Evolutionary conservation across 2,888 invertebrate species (phyloP).

Genomic region (Lycophotia porphyrea): DNA sequence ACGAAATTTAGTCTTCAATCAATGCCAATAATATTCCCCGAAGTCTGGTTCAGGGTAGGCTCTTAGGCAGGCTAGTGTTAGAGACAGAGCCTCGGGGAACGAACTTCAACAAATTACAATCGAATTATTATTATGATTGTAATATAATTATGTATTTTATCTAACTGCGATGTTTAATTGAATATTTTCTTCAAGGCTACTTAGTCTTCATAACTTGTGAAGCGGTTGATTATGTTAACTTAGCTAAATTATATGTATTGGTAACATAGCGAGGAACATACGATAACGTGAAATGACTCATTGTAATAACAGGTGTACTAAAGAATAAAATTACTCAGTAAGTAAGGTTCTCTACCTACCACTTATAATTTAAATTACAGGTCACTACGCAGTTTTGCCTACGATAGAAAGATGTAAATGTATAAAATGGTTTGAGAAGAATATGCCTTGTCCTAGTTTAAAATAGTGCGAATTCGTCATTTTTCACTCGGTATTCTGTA

Average conservation of each 20-base stretch:
- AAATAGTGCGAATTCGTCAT: constrained; percentile 5
- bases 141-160: constrained; percentile 9
- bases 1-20: not conserved
- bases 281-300: constrained; percentile 8
- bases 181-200: constrained; percentile 4
- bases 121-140: not conserved
- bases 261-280: constrained; percentile 2
- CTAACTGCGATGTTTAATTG: not conserved
- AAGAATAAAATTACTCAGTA: constrained; percentile 27
- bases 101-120: not conserved
- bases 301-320: constrained; percentile 7
- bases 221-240: not conserved
- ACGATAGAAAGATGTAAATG: not conserved
- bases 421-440: constrained; percentile 6
- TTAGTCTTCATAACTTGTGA: not conserved
- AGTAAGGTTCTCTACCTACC: not conserved
- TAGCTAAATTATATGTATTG: not conserved
- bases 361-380: constrained; percentile 25
- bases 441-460: constrained; percentile 10
- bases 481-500: not conserved
- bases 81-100: not conserved
- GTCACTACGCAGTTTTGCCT: not conserved
- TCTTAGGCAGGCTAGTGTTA: not conserved
- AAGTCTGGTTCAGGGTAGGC: no score
- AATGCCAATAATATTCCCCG: not conserved